Evolutionary conservation across 1,140 invertebrate genomes (phyloP), one percentile per base, ranked within the genome.

Genomic region (Pantala flavescens): DNA sequence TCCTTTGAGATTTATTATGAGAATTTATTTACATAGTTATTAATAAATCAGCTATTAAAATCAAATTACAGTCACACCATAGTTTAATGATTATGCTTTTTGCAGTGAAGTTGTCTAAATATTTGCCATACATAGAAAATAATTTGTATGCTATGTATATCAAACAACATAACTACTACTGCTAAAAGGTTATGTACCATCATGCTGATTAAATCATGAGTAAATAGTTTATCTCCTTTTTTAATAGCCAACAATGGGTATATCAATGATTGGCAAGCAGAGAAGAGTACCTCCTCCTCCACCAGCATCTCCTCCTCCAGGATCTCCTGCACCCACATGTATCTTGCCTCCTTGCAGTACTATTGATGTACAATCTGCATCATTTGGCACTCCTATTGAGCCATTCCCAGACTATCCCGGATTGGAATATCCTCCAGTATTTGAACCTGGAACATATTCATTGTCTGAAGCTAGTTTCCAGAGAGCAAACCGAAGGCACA

Each of bases 391-490:
- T 81, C 24, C 82, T 81, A 42, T 82, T 83, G 14, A 82, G 83
- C 83, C 86, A 14, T 81, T 85, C 7, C 87, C 86, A 24, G 86
- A 88, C 78, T 93, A 92, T 82, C 90, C 91, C 55, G 90, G 90
- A 77, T 85, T 93, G 80, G 89, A 92, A 82, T 93, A 92, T 81
- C 91, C 92, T 14, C 91, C 91, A 43, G 89, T 92, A 71, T 93
- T 93, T 82, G 90, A 92, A 82, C 87, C 91, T 0, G 91, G 91
- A 79, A 92, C 90, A 0, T 94, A 93, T 82, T 90, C 90, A 75
- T 85, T 93, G 55, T 77, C 49, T 19, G 49, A 63, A 63, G 49
- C 49, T 16, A 63, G 49, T 21, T 63, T 63, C 49, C 49, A 19
- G 49, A 63, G 49, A 12, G 49, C 49, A 63, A 63, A 63, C 12